Conservation (phyloP, 2,797 vertebrate species). For the Sternarchorhynchus goeldii region DNA sequence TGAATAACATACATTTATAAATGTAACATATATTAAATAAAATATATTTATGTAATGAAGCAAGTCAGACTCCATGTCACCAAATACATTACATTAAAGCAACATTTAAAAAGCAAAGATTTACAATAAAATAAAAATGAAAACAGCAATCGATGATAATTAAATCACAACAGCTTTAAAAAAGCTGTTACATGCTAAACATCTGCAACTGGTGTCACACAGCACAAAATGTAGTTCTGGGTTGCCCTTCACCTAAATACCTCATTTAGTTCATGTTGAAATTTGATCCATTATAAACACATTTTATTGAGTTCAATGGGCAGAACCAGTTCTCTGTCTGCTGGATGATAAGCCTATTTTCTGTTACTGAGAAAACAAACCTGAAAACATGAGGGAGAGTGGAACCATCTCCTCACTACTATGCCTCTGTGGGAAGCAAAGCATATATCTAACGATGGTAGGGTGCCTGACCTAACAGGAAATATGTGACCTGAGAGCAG, state of each 20-base stretch:
- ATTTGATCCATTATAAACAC: not conserved
- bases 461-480: conserved; percentile 48
- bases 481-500: conserved; percentile 43
- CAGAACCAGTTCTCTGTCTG: conserved; percentile 8
- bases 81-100: too few species aligned
- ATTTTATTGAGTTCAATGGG: conserved; percentile 17
- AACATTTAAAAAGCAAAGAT: too few species aligned
- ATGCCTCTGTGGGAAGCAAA: conserved; percentile 29
- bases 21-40: not conserved
- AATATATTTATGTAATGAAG: not conserved
- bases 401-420: conserved; percentile 30
- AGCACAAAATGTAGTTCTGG: not conserved
- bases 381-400: not conserved
- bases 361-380: conserved; percentile 32
- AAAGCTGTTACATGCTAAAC: too few species aligned
- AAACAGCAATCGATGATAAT: too few species aligned
- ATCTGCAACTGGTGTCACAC: not conserved
- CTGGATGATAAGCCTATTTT: conserved; percentile 27
- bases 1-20: too few species aligned
- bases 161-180: too few species aligned
- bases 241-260: not conserved
- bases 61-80: too few species aligned
- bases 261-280: not conserved
- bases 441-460: conserved; percentile 30
- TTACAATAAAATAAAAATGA: too few species aligned